Percentiles rank a stretch among this genome's conserved stretches.
phyloP scores from a whole-genome alignment of 2,113 vertebrate species.

The Piaya cayana region DNA sequence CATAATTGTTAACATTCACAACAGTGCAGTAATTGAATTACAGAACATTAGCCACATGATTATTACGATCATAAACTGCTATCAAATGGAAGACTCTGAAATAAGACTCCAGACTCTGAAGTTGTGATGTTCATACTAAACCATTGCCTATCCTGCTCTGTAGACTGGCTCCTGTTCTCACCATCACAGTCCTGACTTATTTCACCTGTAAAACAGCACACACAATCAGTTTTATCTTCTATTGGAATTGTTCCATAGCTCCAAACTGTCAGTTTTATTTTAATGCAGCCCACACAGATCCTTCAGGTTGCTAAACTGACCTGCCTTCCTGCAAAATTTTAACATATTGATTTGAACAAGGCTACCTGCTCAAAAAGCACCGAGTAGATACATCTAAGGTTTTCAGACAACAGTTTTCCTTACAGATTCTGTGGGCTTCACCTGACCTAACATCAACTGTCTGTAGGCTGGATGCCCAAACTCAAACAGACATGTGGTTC shows the following conservation, averaged over 20 bases:
- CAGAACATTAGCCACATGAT: constrained; percentile 73
- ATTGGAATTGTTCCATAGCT: background rate
- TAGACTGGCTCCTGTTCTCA: background rate
- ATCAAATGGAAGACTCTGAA: constrained; percentile 50
- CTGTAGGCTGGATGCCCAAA: background rate
- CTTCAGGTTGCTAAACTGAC: background rate
- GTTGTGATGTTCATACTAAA: background rate
- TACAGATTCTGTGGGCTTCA: background rate
- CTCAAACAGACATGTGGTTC: background rate
- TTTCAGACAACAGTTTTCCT: background rate
- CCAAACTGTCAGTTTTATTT: background rate
- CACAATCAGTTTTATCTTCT: background rate
- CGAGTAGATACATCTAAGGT: background rate
- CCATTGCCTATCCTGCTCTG: background rate
- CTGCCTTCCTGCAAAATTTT: background rate
- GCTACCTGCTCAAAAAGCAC: background rate
- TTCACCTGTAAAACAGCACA: background rate
- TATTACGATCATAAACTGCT: constrained; percentile 58
- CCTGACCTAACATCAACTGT: background rate
- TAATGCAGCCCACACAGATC: background rate
- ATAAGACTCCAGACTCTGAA: constrained; percentile 41
- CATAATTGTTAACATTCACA: constrained; percentile 66
- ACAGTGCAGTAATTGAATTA: constrained; percentile 74
- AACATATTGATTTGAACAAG: background rate
- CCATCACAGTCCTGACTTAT: background rate